Conservation (phyloP, 1,140 invertebrate genomes). For the Parapsyche elsis region DNA sequence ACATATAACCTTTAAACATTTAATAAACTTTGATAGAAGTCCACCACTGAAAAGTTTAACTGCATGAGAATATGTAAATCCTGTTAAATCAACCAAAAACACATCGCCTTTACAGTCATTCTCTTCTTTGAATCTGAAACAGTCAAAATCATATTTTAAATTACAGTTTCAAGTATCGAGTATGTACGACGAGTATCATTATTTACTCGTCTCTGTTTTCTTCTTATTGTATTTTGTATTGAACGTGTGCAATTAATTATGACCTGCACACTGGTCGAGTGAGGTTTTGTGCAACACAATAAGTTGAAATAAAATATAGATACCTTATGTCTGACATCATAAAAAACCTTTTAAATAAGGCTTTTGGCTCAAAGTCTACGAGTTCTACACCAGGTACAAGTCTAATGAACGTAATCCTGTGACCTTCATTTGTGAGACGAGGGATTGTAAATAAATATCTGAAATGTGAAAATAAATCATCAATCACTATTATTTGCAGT, state of each 20-base stretch:
- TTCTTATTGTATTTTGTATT: not conserved
- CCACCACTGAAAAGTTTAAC: constrained; percentile 48
- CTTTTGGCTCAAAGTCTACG: constrained; percentile 49
- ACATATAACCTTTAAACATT: constrained; percentile 47
- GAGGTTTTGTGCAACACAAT: not conserved
- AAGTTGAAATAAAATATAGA: not conserved
- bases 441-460: constrained; percentile 51
- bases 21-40: constrained; percentile 47
- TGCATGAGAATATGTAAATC: constrained; percentile 44
- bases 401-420: constrained; percentile 46
- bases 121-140: constrained; percentile 53
- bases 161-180: not conserved
- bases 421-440: constrained; percentile 44
- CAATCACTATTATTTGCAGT: not conserved
- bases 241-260: not conserved
- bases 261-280: not conserved
- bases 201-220: not conserved
- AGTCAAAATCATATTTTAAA: not conserved
- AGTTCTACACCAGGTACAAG: constrained; percentile 43
- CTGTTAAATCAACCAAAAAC: constrained; percentile 50
- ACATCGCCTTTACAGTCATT: constrained; percentile 47
- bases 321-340: constrained; percentile 54
- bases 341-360: constrained; percentile 54
- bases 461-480: constrained; percentile 34
- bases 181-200: not conserved